phyloP scores from a whole-genome alignment of 2,888 invertebrate genomes.

The Crepidodera aurea region DNA sequence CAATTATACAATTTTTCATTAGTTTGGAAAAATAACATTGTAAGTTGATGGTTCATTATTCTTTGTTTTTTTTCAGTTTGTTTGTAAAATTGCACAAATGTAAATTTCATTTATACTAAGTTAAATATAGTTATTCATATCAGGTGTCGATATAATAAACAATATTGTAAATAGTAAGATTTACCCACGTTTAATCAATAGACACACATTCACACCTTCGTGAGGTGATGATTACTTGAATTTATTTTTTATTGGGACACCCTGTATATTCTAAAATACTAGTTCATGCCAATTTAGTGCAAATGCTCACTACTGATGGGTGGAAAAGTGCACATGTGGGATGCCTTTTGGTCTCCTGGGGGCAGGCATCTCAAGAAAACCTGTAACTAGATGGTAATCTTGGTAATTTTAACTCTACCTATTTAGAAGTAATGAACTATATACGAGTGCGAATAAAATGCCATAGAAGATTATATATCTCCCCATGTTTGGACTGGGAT shows the following conservation, averaged over 20 bases:
- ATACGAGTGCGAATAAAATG: neutral
- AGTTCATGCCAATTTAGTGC: constrained; percentile 29
- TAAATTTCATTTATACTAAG: too few species aligned
- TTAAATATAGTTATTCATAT: too few species aligned
- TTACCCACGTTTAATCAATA: too few species aligned
- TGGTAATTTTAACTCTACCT: constrained; percentile 24
- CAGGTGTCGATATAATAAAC: too few species aligned
- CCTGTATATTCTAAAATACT: constrained; percentile 29
- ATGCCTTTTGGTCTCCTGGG: constrained; percentile 16
- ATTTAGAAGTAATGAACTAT: constrained; percentile 21
- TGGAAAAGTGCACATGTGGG: constrained; percentile 21
- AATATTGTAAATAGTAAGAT: too few species aligned
- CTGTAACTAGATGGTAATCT: constrained; percentile 19
- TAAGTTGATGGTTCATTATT: too few species aligned
- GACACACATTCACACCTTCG: too few species aligned
- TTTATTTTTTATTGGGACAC: neutral
- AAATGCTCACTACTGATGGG: constrained; percentile 28
- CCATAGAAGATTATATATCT: neutral
- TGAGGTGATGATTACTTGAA: too few species aligned
- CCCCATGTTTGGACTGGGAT: neutral
- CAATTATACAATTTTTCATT: too few species aligned
- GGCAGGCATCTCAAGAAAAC: constrained; percentile 19
- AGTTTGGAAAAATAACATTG: too few species aligned
- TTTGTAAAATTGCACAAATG: too few species aligned
- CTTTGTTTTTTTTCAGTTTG: too few species aligned